Percentiles rank a stretch among this genome's conserved stretches.
Evolutionary conservation across 2,113 vertebrate species (phyloP).

Genomic region (Pygoscelis antarcticus): DNA sequence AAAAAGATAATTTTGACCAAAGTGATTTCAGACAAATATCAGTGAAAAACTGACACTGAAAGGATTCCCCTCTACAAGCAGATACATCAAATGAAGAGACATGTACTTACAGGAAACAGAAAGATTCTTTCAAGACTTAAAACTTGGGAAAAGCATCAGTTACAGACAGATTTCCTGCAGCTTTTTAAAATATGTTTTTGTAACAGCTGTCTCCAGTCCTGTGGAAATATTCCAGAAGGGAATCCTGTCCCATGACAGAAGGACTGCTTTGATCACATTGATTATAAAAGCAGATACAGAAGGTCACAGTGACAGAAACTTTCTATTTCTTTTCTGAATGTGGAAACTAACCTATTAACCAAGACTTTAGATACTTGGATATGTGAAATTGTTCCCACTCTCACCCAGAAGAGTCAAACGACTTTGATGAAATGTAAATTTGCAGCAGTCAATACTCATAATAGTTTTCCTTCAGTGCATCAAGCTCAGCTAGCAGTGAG

Average conservation of each 20-base stretch:
- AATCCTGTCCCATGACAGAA: conserved; percentile 31
- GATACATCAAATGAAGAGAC: neutral
- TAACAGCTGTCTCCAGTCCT: conserved; percentile 57
- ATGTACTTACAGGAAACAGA: conserved; percentile 9
- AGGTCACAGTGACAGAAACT: conserved; percentile 25
- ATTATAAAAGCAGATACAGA: conserved; percentile 57
- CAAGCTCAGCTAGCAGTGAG: neutral
- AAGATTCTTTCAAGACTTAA: conserved; percentile 31
- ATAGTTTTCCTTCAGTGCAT: neutral
- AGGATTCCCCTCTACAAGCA: neutral
- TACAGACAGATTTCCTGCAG: conserved; percentile 35
- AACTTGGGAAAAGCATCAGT: conserved; percentile 32
- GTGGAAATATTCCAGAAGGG: conserved; percentile 60
- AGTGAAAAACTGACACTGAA: neutral
- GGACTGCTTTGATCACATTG: conserved; percentile 53
- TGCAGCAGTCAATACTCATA: neutral
- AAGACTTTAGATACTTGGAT: neutral
- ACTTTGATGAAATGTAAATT: conserved; percentile 1
- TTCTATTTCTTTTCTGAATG: conserved; percentile 19
- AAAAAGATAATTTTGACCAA: neutral
- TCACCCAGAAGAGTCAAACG: neutral
- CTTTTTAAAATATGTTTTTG: conserved; percentile 35
- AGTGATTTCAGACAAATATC: neutral
- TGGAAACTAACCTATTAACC: neutral
- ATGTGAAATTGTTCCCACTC: neutral